Evolutionary conservation across 2,113 vertebrate species (phyloP).

Genomic region (Monarcha castaneiventris): DNA sequence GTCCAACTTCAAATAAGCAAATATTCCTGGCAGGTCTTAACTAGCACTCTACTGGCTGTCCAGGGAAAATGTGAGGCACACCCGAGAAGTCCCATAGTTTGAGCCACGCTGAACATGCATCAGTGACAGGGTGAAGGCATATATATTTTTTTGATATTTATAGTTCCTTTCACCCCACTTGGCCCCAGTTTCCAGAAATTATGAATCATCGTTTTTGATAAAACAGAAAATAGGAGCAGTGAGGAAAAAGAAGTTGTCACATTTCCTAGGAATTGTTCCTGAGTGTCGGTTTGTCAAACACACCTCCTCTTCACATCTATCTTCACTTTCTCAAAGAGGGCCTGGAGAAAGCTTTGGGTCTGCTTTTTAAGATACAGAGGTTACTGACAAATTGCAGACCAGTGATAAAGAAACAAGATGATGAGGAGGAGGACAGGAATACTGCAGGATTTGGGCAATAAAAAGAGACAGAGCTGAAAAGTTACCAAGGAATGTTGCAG

Average conservation of each 20-base stretch:
- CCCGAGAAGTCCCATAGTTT: slow-evolving; percentile 31
- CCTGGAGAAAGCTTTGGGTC: slow-evolving; percentile 31
- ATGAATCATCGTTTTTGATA: slow-evolving; percentile 71
- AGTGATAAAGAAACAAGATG: neutral
- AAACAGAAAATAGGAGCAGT: slow-evolving; percentile 54
- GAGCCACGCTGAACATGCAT: neutral
- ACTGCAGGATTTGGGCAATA: slow-evolving; percentile 2
- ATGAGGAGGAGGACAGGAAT: neutral
- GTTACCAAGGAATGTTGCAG: slow-evolving; percentile 54
- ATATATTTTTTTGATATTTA: slow-evolving; percentile 57
- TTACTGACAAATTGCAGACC: slow-evolving; percentile 32
- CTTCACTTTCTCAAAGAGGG: slow-evolving; percentile 44
- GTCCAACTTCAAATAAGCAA: slow-evolving; percentile 46
- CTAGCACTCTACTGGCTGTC: slow-evolving; percentile 36
- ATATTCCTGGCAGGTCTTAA: slow-evolving; percentile 44
- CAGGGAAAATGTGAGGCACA: slow-evolving; percentile 50
- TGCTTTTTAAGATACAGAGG: slow-evolving; percentile 22
- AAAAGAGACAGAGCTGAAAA: slow-evolving; percentile 57
- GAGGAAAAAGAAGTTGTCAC: neutral
- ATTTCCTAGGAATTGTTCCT: slow-evolving; percentile 58
- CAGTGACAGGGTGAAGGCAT: neutral
- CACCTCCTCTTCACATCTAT: neutral
- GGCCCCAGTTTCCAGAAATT: slow-evolving; percentile 64
- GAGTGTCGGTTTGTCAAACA: slow-evolving; percentile 57
- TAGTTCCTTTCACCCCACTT: slow-evolving; percentile 58